Conservation (phyloP, 2,797 vertebrate genomes). For the Scyliorhinus canicula region DNA sequence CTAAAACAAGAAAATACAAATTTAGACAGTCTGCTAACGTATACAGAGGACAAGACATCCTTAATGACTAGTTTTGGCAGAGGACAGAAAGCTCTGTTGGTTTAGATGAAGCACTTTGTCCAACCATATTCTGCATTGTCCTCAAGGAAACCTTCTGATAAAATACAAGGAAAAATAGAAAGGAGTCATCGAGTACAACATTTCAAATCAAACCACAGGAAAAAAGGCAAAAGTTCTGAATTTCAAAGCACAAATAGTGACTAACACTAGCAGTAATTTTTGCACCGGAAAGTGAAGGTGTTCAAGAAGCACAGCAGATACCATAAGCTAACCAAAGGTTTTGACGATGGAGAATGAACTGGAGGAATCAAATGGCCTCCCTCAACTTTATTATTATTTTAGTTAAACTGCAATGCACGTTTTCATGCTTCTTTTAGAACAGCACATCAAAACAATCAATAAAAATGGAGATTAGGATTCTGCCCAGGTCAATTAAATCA, state of each 20-base stretch:
- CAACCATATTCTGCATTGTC: neutral
- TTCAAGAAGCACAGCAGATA: neutral
- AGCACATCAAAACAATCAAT: neutral
- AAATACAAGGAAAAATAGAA: neutral
- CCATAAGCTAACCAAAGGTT: neutral
- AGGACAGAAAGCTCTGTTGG: neutral
- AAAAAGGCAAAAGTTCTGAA: neutral
- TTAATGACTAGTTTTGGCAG: neutral
- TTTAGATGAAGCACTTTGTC: neutral
- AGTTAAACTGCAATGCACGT: neutral
- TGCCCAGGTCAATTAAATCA: neutral
- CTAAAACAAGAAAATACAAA: neutral
- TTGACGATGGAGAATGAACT: neutral
- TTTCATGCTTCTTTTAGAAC: neutral
- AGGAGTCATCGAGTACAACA: neutral
- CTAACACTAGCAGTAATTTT: neutral
- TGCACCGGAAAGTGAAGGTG: neutral
- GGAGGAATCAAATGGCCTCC: neutral
- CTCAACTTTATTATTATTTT: neutral
- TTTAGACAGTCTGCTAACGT: neutral
- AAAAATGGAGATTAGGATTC: neutral
- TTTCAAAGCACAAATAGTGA: neutral
- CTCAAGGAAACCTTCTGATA: neutral
- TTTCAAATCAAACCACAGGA: neutral
- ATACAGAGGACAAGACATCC: neutral